Conservation (phyloP, 2,888 invertebrate species). For the Arrhopalites spinosus region DNA sequence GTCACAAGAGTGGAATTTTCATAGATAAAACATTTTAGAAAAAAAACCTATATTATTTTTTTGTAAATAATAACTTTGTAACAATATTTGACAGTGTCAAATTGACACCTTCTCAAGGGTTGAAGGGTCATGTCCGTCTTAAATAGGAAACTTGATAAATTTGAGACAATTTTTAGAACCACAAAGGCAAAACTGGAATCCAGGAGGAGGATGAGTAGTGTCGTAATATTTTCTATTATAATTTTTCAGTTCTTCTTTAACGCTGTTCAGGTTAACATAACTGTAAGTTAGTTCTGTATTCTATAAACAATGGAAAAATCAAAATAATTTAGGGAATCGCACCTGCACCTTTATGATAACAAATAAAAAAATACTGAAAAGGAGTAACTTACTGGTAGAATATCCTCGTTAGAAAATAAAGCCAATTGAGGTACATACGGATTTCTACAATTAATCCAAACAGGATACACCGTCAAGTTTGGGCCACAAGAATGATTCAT, state of each 20-base stretch:
- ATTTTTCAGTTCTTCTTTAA: not conserved
- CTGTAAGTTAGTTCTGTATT: constrained; percentile 24
- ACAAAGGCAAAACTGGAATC: constrained; percentile 18
- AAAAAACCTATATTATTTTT: no score
- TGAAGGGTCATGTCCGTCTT: no score
- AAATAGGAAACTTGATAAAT: constrained; percentile 2
- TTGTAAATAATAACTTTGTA: no score
- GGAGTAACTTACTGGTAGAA: constrained; percentile 15
- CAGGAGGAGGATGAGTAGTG: not conserved
- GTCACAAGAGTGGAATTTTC: no score
- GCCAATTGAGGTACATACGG: not conserved
- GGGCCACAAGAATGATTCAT: constrained; percentile 32
- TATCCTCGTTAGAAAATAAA: constrained; percentile 21
- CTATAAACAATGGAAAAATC: constrained; percentile 5
- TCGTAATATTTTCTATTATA: constrained; percentile 1
- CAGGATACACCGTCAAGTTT: constrained; percentile 18
- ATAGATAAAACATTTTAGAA: no score
- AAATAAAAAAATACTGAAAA: not conserved
- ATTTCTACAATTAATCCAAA: not conserved
- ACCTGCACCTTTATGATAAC: no score
- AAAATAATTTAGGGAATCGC: not conserved
- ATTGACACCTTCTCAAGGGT: no score
- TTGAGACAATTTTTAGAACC: constrained; percentile 18
- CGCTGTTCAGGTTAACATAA: constrained; percentile 19
- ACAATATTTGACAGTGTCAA: no score